Evolutionary conservation across 2,113 vertebrate species (phyloP).

Genomic region (Lynx canadensis): DNA sequence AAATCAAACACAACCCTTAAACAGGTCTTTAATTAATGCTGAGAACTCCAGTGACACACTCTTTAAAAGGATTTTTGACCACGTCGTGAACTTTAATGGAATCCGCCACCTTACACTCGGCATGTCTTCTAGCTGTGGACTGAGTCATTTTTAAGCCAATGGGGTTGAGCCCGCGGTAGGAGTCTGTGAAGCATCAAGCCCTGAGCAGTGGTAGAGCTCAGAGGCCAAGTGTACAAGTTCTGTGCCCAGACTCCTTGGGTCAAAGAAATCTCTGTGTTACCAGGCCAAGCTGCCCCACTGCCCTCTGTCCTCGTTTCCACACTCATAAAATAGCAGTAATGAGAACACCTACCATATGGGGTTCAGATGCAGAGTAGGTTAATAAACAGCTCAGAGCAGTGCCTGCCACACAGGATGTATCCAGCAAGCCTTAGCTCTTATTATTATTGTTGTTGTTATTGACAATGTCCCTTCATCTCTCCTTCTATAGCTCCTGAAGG

Average conservation of each 20-base stretch:
- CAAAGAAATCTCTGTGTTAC: not conserved
- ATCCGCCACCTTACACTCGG: not conserved
- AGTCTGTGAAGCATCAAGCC: not conserved
- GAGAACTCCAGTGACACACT: not conserved
- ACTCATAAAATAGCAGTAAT: not conserved
- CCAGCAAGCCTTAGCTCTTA: not conserved
- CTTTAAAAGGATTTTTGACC: not conserved
- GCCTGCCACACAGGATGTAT: not conserved
- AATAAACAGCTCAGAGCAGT: not conserved
- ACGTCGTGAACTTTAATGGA: not conserved
- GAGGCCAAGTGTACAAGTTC: not conserved
- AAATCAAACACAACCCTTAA: not conserved
- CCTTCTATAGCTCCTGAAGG: not conserved
- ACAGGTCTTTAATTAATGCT: not conserved
- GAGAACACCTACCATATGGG: not conserved
- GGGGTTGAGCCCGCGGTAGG: not conserved
- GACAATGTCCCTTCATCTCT: not conserved
- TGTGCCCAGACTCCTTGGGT: not conserved
- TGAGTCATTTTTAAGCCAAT: not conserved
- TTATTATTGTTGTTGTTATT: not conserved
- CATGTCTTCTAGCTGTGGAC: not conserved
- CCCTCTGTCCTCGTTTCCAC: not conserved
- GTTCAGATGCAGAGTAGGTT: not conserved
- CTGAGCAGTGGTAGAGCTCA: not conserved
- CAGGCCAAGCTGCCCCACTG: not conserved